These are phyloP conservation scores for Corynorhinus townsendii DNA, from an alignment of 2,113 vertebrate species.

Conservation along the genomic window DNA sequence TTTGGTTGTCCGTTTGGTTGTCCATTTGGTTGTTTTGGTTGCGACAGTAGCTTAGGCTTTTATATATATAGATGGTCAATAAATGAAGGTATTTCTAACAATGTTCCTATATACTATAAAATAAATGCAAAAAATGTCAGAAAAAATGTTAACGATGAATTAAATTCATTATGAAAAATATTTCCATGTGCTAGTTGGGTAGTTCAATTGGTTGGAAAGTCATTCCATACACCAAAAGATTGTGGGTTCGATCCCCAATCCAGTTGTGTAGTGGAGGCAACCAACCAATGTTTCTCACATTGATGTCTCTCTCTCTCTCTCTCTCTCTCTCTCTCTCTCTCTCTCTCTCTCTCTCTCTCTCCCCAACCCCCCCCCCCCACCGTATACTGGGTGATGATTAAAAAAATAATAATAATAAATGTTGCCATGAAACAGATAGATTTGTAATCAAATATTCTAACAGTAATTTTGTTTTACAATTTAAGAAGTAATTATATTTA, in stretches of 20 bases:
- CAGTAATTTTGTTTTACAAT: neutral
- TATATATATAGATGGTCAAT: neutral
- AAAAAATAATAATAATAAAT: neutral
- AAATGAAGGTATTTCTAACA: neutral
- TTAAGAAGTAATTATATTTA: neutral
- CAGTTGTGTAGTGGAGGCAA: neutral
- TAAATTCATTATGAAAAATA: neutral
- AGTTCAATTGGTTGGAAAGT: neutral
- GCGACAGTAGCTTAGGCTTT: too few relatives aligned
- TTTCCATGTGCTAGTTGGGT: neutral
- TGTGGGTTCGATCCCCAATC: neutral
- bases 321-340: too few relatives aligned
- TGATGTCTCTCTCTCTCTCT: too few relatives aligned
- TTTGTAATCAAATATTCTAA: neutral
- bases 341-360: too few relatives aligned
- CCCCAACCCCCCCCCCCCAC: neutral
- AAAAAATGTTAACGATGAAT: neutral
- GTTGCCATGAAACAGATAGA: neutral
- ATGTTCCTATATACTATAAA: neutral
- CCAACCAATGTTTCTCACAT: neutral
- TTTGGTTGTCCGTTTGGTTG: too few relatives aligned
- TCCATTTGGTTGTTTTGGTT: too few relatives aligned
- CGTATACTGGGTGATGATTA: neutral
- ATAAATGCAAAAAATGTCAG: neutral
- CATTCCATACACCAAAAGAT: too few relatives aligned